Percentiles rank a stretch among this genome's conserved stretches.
Evolutionary conservation across 2,113 vertebrate genomes (phyloP).

Genomic region (Cyphomyrus discorhynchus): DNA sequence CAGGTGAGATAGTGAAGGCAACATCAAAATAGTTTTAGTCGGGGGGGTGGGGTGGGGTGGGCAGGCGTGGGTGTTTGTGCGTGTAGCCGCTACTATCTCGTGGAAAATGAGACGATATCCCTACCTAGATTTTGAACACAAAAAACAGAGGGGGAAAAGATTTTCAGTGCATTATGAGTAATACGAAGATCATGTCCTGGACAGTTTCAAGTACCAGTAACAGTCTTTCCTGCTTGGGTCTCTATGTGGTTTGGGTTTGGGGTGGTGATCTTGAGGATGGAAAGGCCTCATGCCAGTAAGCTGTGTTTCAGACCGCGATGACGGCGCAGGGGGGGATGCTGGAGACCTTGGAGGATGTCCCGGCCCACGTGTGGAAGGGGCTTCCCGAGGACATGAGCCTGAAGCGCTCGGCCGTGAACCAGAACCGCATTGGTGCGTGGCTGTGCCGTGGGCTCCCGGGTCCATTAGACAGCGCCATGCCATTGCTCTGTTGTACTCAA

Average conservation of each 20-base stretch:
- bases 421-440: constrained; percentile 51
- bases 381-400: constrained; percentile 53
- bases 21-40: neutral
- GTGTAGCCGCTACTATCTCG: neutral
- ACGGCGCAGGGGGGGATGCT: constrained; percentile 36
- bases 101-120: neutral
- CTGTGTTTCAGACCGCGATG: constrained; percentile 38
- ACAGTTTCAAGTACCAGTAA: neutral
- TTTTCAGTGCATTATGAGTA: neutral
- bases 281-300: neutral
- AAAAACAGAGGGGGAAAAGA: neutral
- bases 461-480: neutral
- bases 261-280: neutral
- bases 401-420: constrained; percentile 46
- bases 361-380: constrained; percentile 52
- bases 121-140: neutral
- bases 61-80: neutral
- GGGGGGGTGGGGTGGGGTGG: too few relatives aligned
- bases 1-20: constrained; percentile 12
- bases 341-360: constrained; percentile 52
- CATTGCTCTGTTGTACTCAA: neutral
- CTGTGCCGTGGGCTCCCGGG: neutral
- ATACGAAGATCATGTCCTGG: neutral
- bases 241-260: neutral
- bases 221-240: neutral